Evolutionary conservation across 2,113 vertebrate genomes (phyloP).

Genomic region (western clawed frog (Xenopus tropicalis)): DNA sequence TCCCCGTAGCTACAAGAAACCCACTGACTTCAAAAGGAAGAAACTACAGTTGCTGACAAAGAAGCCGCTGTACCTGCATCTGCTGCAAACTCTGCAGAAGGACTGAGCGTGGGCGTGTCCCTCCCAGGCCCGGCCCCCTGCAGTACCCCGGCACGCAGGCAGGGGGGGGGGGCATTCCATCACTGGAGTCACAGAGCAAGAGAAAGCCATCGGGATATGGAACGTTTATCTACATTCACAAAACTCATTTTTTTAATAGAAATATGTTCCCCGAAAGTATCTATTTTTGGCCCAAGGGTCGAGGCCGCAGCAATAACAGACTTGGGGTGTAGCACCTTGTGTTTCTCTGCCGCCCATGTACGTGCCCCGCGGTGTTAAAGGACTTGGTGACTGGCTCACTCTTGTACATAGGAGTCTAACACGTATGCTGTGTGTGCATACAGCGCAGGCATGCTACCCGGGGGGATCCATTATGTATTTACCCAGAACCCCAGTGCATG

Average conservation of each 20-base stretch:
- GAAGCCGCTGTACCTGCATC: slow-evolving; percentile 98
- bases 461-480: not conserved
- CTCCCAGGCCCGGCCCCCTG: slow-evolving; percentile 26
- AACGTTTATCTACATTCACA: slow-evolving; percentile 14
- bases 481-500: not conserved
- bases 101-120: slow-evolving; percentile 59
- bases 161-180: slow-evolving; percentile 6
- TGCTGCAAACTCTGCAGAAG: slow-evolving; percentile 93
- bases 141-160: not conserved
- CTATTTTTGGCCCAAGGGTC: not conserved
- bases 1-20: slow-evolving; percentile 91
- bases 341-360: not conserved
- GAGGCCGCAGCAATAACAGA: slow-evolving; percentile 29
- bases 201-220: slow-evolving; percentile 9
- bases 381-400: slow-evolving; percentile 34
- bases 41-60: slow-evolving; percentile 95
- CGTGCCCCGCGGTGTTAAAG: not conserved
- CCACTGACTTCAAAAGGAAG: slow-evolving; percentile 98
- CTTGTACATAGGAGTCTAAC: slow-evolving; percentile 9
- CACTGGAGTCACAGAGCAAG: slow-evolving; percentile 52
- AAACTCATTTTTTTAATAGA: slow-evolving; percentile 49
- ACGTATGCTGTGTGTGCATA: not conserved
- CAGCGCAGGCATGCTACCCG: too few species aligned
- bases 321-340: too few species aligned
- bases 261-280: too few species aligned